Evolutionary conservation across 2,888 invertebrate species (phyloP).

Genomic region (Eremobia ochroleuca): DNA sequence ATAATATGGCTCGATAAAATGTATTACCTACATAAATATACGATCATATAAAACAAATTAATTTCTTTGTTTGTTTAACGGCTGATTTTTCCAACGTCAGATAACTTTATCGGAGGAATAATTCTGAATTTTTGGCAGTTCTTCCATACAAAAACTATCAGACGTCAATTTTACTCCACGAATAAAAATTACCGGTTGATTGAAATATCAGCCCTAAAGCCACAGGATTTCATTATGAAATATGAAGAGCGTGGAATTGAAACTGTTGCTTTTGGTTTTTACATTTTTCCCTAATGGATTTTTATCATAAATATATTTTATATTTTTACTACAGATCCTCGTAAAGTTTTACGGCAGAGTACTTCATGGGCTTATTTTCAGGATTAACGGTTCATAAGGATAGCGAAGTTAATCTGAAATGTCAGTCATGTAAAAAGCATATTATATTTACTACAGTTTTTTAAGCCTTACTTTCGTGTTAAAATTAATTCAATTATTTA

Average conservation of each 20-base stretch:
- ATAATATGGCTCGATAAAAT: neutral
- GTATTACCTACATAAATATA: neutral
- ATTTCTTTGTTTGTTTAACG: neutral
- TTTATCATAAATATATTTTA: no score
- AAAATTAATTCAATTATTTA: neutral
- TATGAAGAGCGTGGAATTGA: neutral
- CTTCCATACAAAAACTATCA: no score
- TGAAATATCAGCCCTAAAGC: no score
- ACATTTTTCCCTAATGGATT: neutral
- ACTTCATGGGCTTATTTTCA: neutral
- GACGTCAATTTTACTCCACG: no score
- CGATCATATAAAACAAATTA: neutral
- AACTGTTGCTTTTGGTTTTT: neutral
- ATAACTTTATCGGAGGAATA: no score
- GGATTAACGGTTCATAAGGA: neutral
- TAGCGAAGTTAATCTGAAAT: neutral
- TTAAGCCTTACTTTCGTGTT: neutral
- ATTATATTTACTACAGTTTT: neutral
- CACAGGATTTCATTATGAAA: neutral
- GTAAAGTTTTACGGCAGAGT: neutral
- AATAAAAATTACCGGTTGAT: no score
- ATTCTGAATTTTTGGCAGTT: no score
- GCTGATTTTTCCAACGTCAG: neutral
- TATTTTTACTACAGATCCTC: no score
- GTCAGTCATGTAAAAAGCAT: neutral